Evolutionary conservation across 1,140 invertebrate species (phyloP).

Genomic region (Philaenus spumarius): DNA sequence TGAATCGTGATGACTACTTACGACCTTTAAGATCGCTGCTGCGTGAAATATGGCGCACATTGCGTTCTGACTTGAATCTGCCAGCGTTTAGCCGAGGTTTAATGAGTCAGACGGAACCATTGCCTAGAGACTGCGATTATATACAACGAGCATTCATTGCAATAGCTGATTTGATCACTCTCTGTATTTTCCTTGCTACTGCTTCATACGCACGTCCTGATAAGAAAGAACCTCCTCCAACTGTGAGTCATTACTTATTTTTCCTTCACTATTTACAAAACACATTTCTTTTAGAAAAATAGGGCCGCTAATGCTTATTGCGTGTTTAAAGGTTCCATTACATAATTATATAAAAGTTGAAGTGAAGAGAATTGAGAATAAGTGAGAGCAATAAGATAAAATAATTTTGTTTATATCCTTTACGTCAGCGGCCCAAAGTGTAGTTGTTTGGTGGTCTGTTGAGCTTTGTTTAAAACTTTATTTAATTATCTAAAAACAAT

Average conservation of each 20-base stretch:
- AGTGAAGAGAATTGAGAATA: too few species aligned
- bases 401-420: too few species aligned
- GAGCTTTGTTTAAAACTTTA: too few species aligned
- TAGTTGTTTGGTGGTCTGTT: too few species aligned
- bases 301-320: too few species aligned
- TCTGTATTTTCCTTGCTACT: conserved; percentile 77
- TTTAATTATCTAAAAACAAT: too few species aligned
- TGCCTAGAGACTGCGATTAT: conserved; percentile 54
- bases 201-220: conserved; percentile 55
- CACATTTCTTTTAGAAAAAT: too few species aligned
- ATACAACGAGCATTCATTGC: conserved; percentile 77
- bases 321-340: too few species aligned
- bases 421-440: too few species aligned
- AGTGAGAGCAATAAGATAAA: too few species aligned
- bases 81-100: conserved; percentile 59
- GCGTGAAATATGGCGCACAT: conserved; percentile 71
- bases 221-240: conserved; percentile 47
- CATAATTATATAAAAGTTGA: too few species aligned
- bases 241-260: not conserved
- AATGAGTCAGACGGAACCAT: conserved; percentile 51
- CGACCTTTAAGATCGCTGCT: conserved; percentile 74
- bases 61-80: conserved; percentile 73
- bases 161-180: conserved; percentile 75
- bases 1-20: conserved; percentile 86
- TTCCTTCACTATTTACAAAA: too few species aligned